A percentile compares a stretch with the other conserved stretches of the same genome.
These are phyloP conservation scores for Lutjanus campechanus DNA, from an alignment of 2,797 vertebrate species.

Conservation along the genomic window DNA sequence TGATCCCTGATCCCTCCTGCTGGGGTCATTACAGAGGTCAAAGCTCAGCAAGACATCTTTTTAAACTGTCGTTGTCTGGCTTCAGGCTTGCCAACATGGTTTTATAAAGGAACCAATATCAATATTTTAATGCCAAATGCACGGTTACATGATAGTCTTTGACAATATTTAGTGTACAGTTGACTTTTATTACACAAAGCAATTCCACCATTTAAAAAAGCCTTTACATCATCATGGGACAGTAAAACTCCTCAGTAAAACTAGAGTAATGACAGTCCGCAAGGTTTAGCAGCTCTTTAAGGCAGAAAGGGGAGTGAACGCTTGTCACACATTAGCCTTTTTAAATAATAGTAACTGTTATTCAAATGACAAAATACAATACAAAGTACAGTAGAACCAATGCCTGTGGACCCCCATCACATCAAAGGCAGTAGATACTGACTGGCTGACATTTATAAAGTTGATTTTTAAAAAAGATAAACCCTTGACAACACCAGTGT, in stretches of 20 bases:
- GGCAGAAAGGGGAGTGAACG: not conserved
- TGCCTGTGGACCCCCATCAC: too few relatives aligned
- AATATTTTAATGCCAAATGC: not conserved
- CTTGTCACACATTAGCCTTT: too few relatives aligned
- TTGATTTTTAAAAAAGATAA: too few relatives aligned
- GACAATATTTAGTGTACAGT: not conserved
- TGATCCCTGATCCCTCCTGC: not conserved
- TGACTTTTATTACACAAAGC: not conserved
- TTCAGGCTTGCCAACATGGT: not conserved
- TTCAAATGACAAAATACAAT: too few relatives aligned
- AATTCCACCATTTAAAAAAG: not conserved
- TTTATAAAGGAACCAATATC: not conserved
- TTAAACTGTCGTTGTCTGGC: not conserved
- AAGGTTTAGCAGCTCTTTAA: not conserved
- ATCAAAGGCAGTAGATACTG: too few relatives aligned
- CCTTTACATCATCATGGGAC: too few relatives aligned
- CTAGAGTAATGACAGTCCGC: not conserved
- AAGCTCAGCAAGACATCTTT: not conserved
- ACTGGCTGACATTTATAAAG: too few relatives aligned
- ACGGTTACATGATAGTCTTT: not conserved
- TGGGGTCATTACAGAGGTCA: slow-evolving; percentile 1
- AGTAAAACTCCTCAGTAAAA: not conserved
- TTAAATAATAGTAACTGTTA: too few relatives aligned
- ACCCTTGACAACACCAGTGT: too few relatives aligned
- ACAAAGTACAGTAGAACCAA: too few relatives aligned